Evolutionary conservation across 2,797 vertebrate genomes (phyloP), one percentile per base, ranked within the genome.

Genomic region (Gymnoscopelus microlampas): DNA sequence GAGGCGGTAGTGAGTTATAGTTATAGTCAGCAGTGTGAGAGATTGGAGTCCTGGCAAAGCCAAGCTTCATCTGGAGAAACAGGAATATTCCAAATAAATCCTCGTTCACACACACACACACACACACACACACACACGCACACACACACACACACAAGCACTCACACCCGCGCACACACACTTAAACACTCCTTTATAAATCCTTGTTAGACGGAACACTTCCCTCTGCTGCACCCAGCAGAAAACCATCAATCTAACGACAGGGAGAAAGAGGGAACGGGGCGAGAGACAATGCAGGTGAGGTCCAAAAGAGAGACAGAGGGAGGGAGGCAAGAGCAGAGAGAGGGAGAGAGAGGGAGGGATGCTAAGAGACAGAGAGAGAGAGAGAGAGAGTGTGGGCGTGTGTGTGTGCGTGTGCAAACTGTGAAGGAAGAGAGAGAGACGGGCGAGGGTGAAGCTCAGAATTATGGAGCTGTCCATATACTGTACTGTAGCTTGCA

Each of bases 31-130:
- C 78, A 83, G 66, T 83, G 77, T 80, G 86, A 82, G 26, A 26
- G 85, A 78, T 80, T 84, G 82, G 78, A 83, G 76, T 76, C 53
- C 51, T 72, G 81, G 80, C 78, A 74, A 73, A 74, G 77, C 80
- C 76, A 84, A 83, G 75, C 83, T 74, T 81, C 63, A 50, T 74
- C 77, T 84, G 63, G 74, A 78, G 84, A 85, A 81, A 77, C 63
- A 19, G 63, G 51, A 87, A 86, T 88, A 88, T 86, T 90, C 80
- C 74, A 88, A 85, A 89, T 89, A 86, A 89, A 90, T 89, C 79
- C 79, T 85, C 15, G 32, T 35, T 35, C 26, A 29, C 26, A 29
- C 26, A 29, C 26, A 29, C 26, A 29, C 26, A 29, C 26, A 29
- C 6, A 23, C n/a, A 10, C 53, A 55, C 53, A 23, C 53, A n/a